Base-by-base conservation (phyloP, 1,140 invertebrate genomes). In the Contarinia nasturtii region DNA sequence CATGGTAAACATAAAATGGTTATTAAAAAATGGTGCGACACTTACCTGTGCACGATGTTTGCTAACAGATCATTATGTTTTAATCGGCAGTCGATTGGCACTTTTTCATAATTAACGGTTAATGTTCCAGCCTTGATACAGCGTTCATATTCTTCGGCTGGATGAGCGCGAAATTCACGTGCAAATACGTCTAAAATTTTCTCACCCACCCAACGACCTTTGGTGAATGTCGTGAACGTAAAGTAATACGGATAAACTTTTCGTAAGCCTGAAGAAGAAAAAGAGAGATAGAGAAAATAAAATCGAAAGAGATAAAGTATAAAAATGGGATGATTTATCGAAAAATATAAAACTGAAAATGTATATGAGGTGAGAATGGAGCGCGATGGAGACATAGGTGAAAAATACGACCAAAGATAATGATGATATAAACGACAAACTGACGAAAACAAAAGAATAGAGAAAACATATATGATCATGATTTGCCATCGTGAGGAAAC, bases 201-300 rank as follows among this genome's bases (percentile, higher is more conserved):
- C 59, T 91, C 83, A 15, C 91, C 91, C 4, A 96, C 81, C 96
- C 95, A 98, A 51, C 95, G 76, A 1, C 90, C 90, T 71, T 98
- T 98, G 12, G 88, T 92, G 69, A 92, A 93, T 10, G 92, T 93
- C 42, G 86, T 89, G 67, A 96, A 98, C 12, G 86, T 92, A 67
- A 91, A 97, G 66, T 92, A 92, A 69, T 99, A 99, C 0, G 95
- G 95, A 64, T 95, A 93, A 0, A 98, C 93, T 74, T 98, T 97
- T 48, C 95, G 75, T 46, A 98, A 73, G 53, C 91, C 92, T 95
- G 70, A 33, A 67, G 65, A 63, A 51, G 51, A 20, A 49, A 59
- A 54, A 38, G 5, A 27, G 27, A 27, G 27, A 3, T n/a, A n/a
- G n/a, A 10, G 27, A 27, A 27, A 10, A 27, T 5, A 27, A 27